Evolutionary conservation across 2,113 vertebrate genomes (phyloP).

Genomic region (Tragelaphus imberbis): DNA sequence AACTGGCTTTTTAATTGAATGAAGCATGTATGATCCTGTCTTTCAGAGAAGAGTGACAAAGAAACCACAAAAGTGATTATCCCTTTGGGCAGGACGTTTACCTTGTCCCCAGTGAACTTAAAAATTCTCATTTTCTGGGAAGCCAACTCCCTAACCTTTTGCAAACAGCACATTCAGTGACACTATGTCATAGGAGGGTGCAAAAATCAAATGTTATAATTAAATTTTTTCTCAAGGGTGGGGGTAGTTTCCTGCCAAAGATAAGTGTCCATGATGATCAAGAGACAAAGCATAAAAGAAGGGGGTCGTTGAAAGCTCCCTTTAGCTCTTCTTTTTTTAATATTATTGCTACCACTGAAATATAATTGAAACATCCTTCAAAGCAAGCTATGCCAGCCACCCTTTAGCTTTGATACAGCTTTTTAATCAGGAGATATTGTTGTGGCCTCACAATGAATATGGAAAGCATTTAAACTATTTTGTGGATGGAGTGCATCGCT

Average conservation of each 20-base stretch:
- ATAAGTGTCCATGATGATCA: background rate
- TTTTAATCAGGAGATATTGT: slow-evolving; percentile 78
- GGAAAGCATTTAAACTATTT: slow-evolving; percentile 71
- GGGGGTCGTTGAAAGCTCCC: background rate
- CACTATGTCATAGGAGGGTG: background rate
- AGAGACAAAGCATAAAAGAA: background rate
- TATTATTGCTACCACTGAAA: slow-evolving; percentile 50
- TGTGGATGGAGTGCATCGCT: slow-evolving; percentile 56
- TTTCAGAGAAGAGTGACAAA: background rate
- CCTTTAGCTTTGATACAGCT: slow-evolving; percentile 65
- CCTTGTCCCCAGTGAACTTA: background rate
- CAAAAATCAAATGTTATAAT: slow-evolving; percentile 31
- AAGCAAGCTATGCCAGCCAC: slow-evolving; percentile 41
- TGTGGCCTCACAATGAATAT: slow-evolving; percentile 65
- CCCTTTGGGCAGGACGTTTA: background rate
- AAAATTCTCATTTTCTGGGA: slow-evolving; percentile 14
- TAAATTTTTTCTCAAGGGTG: slow-evolving; percentile 29
- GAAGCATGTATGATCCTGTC: background rate
- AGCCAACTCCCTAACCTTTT: background rate
- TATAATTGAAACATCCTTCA: slow-evolving; percentile 72
- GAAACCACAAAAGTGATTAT: background rate
- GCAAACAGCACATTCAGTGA: background rate
- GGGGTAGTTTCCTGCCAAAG: background rate
- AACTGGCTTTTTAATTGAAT: background rate
- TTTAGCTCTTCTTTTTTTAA: background rate